phyloP scores from a whole-genome alignment of 2,797 vertebrate species.

The Paguma larvata region DNA sequence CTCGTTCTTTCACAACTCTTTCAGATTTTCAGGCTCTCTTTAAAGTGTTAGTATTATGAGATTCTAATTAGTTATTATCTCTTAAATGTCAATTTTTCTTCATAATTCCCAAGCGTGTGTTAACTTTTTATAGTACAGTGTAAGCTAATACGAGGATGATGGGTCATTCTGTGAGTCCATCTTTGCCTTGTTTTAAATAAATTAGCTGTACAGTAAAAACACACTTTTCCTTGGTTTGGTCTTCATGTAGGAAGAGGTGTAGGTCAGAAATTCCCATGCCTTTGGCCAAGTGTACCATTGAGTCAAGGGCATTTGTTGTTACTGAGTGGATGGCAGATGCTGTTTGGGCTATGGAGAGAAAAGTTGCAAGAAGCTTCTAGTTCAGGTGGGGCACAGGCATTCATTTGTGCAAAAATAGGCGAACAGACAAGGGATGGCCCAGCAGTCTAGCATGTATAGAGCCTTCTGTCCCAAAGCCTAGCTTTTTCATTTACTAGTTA shows the following conservation, averaged over 20 bases:
- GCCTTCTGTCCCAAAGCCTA: background rate
- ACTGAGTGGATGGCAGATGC: background rate
- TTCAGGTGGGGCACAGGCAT: background rate
- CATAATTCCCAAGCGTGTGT: background rate
- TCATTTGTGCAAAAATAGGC: background rate
- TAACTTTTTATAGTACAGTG: background rate
- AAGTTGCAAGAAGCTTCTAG: background rate
- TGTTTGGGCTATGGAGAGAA: background rate
- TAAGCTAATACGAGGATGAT: background rate
- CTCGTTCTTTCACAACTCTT: background rate
- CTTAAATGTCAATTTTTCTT: conserved; percentile 34
- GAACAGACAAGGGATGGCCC: background rate
- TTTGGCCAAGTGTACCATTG: background rate
- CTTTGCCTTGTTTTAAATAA: conserved; percentile 32
- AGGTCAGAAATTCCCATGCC: background rate
- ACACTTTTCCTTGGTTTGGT: background rate
- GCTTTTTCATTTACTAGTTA: background rate
- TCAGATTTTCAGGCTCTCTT: conserved; percentile 1
- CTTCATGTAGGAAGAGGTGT: background rate
- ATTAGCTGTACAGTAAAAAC: background rate
- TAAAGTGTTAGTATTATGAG: conserved; percentile 28
- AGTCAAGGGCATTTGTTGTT: background rate
- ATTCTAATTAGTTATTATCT: conserved; percentile 41
- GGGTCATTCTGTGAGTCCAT: background rate
- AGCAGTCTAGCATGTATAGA: background rate